Conservation (phyloP, 2,797 vertebrate species). For the Sebastes glaucus region DNA sequence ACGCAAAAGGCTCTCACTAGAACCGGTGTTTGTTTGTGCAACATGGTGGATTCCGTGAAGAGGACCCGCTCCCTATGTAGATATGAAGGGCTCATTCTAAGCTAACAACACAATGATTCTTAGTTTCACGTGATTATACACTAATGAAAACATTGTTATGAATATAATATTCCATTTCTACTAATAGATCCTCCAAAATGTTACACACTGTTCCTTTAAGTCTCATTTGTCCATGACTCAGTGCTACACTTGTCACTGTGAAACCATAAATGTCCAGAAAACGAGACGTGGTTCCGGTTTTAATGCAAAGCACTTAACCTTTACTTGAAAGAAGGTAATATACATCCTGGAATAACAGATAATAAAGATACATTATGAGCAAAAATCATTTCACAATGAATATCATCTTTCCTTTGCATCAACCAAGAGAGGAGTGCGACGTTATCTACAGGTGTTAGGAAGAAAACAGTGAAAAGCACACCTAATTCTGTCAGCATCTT, state of each 20-base stretch:
- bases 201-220: neutral
- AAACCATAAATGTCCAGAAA: conserved; percentile 17
- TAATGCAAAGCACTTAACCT: conserved; percentile 89
- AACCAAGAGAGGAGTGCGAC: conserved; percentile 74
- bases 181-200: no score
- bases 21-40: no score
- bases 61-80: no score
- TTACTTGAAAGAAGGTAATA: conserved; percentile 90
- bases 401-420: conserved; percentile 78
- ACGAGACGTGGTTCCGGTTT: conserved; percentile 49
- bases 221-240: neutral
- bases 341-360: conserved; percentile 89
- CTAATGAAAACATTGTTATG: no score
- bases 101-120: no score
- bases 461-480: conserved; percentile 81
- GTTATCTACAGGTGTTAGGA: conserved; percentile 83
- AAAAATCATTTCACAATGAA: conserved; percentile 85
- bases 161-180: no score
- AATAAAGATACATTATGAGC: conserved; percentile 88
- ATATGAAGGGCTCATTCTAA: no score
- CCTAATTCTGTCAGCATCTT: conserved; percentile 76
- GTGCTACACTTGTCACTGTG: neutral
- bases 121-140: no score
- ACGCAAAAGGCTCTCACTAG: no score
- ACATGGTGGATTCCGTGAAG: no score